Evolutionary conservation across 2,888 invertebrate species (phyloP).

Genomic region (Neuroscelio doddi): DNA sequence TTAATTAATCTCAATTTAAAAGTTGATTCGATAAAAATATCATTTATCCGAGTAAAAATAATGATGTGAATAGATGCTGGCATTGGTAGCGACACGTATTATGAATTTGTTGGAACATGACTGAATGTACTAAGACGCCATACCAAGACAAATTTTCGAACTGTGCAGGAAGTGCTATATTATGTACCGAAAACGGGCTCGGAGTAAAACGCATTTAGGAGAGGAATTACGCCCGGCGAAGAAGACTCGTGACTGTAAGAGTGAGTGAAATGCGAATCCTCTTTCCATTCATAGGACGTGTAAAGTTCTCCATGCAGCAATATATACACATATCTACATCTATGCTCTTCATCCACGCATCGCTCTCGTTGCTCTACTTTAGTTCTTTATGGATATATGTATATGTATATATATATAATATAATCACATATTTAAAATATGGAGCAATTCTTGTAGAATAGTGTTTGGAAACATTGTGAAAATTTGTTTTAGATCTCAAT

Average conservation of each 20-base stretch:
- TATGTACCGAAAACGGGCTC: not conserved
- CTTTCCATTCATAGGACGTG: conserved; percentile 10
- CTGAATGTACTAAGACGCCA: not conserved
- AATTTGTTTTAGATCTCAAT: no score
- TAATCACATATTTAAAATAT: conserved; percentile 32
- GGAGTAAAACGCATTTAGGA: not conserved
- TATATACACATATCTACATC: conserved; percentile 8
- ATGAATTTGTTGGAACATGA: not conserved
- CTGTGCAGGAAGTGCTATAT: conserved; percentile 16
- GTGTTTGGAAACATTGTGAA: not conserved
- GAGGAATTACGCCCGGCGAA: conserved; percentile 20
- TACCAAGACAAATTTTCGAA: conserved; percentile 15
- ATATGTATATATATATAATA: no score
- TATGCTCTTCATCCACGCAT: conserved; percentile 30
- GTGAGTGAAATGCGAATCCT: conserved; percentile 34
- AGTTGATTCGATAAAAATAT: no score
- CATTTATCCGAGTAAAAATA: no score
- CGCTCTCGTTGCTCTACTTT: conserved; percentile 22
- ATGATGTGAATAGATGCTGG: not conserved
- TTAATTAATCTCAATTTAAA: no score
- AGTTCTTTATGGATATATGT: conserved; percentile 13
- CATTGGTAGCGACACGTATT: not conserved
- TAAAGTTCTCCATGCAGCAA: conserved; percentile 10
- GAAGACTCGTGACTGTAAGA: conserved; percentile 10
- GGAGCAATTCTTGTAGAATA: conserved; percentile 7